phyloP scores from a whole-genome alignment of 2,797 vertebrate species.

The Malurus leucopterus region DNA sequence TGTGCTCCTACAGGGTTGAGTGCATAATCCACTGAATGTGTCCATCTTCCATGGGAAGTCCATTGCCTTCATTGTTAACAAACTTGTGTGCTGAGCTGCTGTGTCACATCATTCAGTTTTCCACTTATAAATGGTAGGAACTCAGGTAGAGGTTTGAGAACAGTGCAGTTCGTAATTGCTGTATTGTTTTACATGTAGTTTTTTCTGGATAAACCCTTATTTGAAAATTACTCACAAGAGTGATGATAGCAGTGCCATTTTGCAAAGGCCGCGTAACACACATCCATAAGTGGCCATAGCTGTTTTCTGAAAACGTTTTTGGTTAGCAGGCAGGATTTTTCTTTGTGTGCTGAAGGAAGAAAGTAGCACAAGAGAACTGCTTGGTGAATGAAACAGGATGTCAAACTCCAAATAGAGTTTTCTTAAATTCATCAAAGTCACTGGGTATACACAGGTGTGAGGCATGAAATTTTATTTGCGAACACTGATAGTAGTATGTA shows the following conservation, averaged over 20 bases:
- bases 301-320: neutral
- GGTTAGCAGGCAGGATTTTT: neutral
- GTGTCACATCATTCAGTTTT: neutral
- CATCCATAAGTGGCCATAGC: neutral
- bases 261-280: neutral
- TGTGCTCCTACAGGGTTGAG: neutral
- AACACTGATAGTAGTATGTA: neutral
- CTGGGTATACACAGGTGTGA: neutral
- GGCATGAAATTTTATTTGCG: neutral
- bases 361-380: neutral
- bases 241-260: neutral
- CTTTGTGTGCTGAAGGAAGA: neutral
- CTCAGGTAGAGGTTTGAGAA: neutral
- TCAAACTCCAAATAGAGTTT: neutral
- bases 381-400: neutral
- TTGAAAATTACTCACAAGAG: neutral
- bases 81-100: neutral
- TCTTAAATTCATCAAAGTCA: neutral
- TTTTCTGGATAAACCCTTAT: neutral
- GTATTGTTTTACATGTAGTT: neutral
- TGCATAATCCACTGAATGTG: neutral
- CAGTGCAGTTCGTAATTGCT: neutral
- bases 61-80: rapidly evolving
- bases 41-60: neutral
- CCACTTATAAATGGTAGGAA: neutral